Evolutionary conservation across 2,888 invertebrate genomes (phyloP).

Genomic region (Drosophila stalkeri): DNA sequence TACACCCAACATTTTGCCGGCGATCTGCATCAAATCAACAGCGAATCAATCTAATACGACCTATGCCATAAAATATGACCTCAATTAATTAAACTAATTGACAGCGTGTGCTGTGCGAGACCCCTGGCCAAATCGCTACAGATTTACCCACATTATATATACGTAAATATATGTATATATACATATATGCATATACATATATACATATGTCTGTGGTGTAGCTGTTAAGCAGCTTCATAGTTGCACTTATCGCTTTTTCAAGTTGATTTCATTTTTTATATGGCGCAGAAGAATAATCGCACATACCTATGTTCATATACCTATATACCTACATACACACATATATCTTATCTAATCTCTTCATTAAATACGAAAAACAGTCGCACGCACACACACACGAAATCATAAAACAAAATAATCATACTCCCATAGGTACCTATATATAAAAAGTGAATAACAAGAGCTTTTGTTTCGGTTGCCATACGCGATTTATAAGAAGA

Average conservation of each 20-base stretch:
- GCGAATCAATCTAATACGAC: slow-evolving; percentile 65
- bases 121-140: slow-evolving; percentile 40
- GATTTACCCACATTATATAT: slow-evolving; percentile 22
- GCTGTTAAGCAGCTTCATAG: slow-evolving; percentile 44
- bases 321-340: not conserved
- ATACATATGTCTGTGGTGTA: slow-evolving; percentile 6
- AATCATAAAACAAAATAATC: slow-evolving; percentile 64
- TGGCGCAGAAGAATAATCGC: slow-evolving; percentile 33
- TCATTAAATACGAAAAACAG: slow-evolving; percentile 72
- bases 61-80: slow-evolving; percentile 68
- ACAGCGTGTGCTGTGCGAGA: slow-evolving; percentile 49
- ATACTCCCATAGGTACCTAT: slow-evolving; percentile 8
- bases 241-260: slow-evolving; percentile 60
- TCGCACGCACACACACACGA: slow-evolving; percentile 42
- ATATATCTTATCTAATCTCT: slow-evolving; percentile 71
- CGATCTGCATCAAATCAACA: slow-evolving; percentile 34
- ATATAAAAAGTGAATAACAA: slow-evolving; percentile 26
- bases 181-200: slow-evolving; percentile 13
- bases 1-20: slow-evolving; percentile 1
- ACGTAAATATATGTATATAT: slow-evolving; percentile 8
- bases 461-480: slow-evolving; percentile 46
- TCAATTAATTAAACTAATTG: slow-evolving; percentile 76
- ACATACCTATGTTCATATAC: slow-evolving; percentile 16
- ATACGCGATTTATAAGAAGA: slow-evolving; percentile 31
- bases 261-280: slow-evolving; percentile 58